Evolutionary conservation across 1,140 invertebrate species (phyloP).

Genomic region (Cyclina sinensis): DNA sequence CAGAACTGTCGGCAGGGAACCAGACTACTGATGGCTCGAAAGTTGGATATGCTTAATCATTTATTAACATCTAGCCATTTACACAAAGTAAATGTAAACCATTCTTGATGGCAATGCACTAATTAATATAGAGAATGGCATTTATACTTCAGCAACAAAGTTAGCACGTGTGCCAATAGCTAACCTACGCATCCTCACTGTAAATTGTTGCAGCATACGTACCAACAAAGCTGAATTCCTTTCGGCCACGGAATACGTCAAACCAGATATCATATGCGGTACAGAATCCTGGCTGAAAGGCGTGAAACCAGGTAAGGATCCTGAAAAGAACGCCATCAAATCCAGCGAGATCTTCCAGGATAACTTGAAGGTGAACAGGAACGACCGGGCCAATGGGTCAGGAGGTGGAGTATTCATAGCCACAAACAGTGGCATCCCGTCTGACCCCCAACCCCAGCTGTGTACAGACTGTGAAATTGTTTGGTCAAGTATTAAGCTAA

Average conservation of each 20-base stretch:
- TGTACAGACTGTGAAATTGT: conserved; percentile 34
- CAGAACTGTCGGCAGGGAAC: too few species aligned
- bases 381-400: not conserved
- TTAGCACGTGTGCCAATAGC: too few species aligned
- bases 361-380: not conserved
- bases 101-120: too few species aligned
- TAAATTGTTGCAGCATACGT: conserved; percentile 18
- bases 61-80: too few species aligned
- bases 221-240: not conserved
- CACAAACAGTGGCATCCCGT: not conserved
- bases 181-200: not conserved
- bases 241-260: conserved; percentile 16
- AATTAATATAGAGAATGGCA: too few species aligned
- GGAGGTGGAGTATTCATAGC: not conserved
- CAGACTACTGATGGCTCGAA: too few species aligned
- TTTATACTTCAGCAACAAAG: too few species aligned
- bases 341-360: conserved; percentile 29
- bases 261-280: conserved; percentile 38
- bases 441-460: not conserved
- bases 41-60: too few species aligned
- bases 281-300: conserved; percentile 43
- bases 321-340: conserved; percentile 44
- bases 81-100: too few species aligned
- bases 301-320: too few species aligned
- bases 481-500: not conserved